Conservation (phyloP, 2,888 invertebrate genomes). For the Anagyrus pseudococci region DNA sequence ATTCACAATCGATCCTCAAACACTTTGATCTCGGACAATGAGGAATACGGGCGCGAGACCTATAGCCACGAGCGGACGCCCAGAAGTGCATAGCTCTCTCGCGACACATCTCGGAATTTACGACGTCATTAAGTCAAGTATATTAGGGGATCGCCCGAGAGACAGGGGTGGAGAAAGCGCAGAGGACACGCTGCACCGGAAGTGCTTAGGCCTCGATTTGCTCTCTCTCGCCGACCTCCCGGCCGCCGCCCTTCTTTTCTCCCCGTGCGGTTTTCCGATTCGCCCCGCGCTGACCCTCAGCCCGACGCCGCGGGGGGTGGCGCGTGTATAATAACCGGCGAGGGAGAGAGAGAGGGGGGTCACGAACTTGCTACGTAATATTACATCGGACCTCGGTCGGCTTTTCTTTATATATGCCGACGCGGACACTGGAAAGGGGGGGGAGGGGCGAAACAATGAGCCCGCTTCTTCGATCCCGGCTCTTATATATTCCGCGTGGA, state of each 20-base stretch:
- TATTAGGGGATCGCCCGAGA: constrained; percentile 40
- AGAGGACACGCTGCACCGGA: too few species aligned
- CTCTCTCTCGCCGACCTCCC: too few species aligned
- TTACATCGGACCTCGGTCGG: constrained; percentile 43
- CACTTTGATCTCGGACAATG: too few species aligned
- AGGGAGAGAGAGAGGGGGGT: constrained; percentile 42
- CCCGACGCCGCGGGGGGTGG: constrained; percentile 29
- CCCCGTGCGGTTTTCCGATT: constrained; percentile 30
- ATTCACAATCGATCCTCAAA: too few species aligned
- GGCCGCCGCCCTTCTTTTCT: too few species aligned
- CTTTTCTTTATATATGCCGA: constrained; percentile 41
- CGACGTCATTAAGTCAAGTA: constrained; percentile 39
- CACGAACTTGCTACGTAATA: too few species aligned
- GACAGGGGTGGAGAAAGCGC: too few species aligned
- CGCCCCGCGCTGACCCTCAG: constrained; percentile 25
- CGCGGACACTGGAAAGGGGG: constrained; percentile 4
- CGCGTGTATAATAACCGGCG: constrained; percentile 30
- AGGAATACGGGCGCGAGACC: too few species aligned
- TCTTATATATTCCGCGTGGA: constrained; percentile 9
- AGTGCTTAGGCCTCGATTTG: constrained; percentile 58
- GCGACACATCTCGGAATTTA: too few species aligned
- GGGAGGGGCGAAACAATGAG: constrained; percentile 33
- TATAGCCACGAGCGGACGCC: background rate
- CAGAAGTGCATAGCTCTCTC: constrained; percentile 17
- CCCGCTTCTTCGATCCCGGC: constrained; percentile 35